These are phyloP conservation scores for Venustaconcha ellipsiformis DNA, from an alignment of 1,140 invertebrate genomes.

Conservation along the genomic window DNA sequence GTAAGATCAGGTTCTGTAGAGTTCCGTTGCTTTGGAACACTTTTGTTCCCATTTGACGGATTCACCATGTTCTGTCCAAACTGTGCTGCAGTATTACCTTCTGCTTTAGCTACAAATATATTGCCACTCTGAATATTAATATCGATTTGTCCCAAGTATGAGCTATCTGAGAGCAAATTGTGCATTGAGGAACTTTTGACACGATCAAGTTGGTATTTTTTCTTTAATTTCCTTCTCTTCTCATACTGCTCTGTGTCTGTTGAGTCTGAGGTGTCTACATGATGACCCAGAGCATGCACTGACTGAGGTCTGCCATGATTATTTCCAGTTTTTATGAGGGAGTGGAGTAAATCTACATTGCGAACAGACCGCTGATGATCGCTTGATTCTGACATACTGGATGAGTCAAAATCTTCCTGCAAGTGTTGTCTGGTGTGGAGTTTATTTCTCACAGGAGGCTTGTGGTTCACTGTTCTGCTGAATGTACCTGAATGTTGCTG, in stretches of 20 bases:
- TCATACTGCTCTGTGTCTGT: slow-evolving; percentile 54
- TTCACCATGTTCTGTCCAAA: too few relatives aligned
- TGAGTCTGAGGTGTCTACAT: slow-evolving; percentile 57
- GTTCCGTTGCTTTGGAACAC: too few relatives aligned
- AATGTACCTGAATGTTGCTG: too few relatives aligned
- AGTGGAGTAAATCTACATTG: slow-evolving; percentile 4
- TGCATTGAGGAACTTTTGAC: slow-evolving; percentile 52
- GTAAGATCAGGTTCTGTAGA: too few relatives aligned
- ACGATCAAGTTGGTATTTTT: slow-evolving; percentile 42
- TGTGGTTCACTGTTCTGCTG: too few relatives aligned
- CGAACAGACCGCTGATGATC: slow-evolving; percentile 5
- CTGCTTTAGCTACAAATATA: too few relatives aligned
- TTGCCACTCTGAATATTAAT: too few relatives aligned
- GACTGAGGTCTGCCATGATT: slow-evolving; percentile 13
- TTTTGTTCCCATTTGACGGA: too few relatives aligned
- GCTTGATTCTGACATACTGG: slow-evolving; percentile 32
- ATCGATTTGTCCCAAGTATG: too few relatives aligned
- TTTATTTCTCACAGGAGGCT: too few relatives aligned
- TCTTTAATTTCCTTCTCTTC: slow-evolving; percentile 43
- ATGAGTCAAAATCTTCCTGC: slow-evolving; percentile 29
- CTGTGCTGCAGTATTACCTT: too few relatives aligned
- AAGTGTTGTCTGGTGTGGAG: neutral
- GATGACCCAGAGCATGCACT: slow-evolving; percentile 13
- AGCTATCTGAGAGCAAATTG: slow-evolving; percentile 22
- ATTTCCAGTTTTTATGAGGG: slow-evolving; percentile 5